Evolutionary conservation across 2,113 vertebrate species (phyloP), one percentile per base, ranked within the genome.

Genomic region (Nothobranchius furzeri): DNA sequence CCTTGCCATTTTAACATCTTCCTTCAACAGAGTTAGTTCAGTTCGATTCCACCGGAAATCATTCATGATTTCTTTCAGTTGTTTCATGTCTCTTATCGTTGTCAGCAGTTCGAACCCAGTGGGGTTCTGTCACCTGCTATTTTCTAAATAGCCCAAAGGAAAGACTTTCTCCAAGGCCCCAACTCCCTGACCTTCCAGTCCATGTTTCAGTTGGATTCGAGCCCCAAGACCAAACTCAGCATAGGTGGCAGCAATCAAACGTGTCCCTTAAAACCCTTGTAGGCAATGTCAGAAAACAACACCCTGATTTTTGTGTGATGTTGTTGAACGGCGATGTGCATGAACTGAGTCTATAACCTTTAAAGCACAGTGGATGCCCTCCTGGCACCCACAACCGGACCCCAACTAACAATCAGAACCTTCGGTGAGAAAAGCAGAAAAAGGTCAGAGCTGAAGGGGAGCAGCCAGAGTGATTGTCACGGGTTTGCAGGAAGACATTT

Each of bases 371-470:
- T 1, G 12, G 13, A 9, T 40, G 47, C 65, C 57, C 63, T 46
- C 30, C 14, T n/a, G 6, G 12, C 17, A 60, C 58, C 75, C 68
- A 53, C 60, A 2, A 63, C 51, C 10, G 63, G 17, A 35, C 51
- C 71, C 24, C 62, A 11, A 7, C 74, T 47, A 60, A 77, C 79
- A 63, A 52, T 74, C 60, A 74, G 14, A 68, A 60, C 68, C 71
- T 59, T 75, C 62, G 55, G 6, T 1, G 13, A 48, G 62, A 61
- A 64, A 80, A 59, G 73, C 48, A 67, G 79, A 74, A 60, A 85
- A 88, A 89, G 85, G 88, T 89, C 80, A 75, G 58, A 42, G 59
- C 80, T 60, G 73, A 76, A 55, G 69, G 60, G 67, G 47, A 46
- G 35, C 36, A 37, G 54, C 57, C 76, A 49, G 30, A 53, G 54